Conservation (phyloP, 2,797 vertebrate species). For the Periparus ater region DNA sequence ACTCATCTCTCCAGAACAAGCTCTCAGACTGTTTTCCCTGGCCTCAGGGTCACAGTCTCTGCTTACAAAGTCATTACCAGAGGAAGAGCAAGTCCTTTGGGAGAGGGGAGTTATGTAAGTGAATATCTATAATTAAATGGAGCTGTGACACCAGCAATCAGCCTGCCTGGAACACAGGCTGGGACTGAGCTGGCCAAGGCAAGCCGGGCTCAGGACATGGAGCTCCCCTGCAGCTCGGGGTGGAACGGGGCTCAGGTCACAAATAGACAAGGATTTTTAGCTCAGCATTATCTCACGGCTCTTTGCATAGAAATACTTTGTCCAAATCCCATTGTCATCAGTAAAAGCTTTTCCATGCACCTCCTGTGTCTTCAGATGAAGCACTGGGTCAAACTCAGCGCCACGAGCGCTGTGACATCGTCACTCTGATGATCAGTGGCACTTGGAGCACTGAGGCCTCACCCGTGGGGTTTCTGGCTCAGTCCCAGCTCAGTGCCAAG, state of each 20-base stretch:
- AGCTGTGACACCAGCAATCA: not conserved
- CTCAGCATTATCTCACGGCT: not conserved
- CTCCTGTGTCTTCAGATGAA: not conserved
- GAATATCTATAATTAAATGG: not conserved
- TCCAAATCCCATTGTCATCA: not conserved
- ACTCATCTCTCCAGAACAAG: not conserved
- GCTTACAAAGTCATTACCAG: not conserved
- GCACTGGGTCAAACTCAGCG: not conserved
- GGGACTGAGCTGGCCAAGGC: not conserved
- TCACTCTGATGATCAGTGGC: not conserved
- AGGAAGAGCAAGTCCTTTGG: not conserved
- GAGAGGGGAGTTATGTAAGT: not conserved
- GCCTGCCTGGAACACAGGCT: not conserved
- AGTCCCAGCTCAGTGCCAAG: rapidly evolving
- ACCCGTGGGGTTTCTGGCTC: not conserved
- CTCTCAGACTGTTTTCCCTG: not conserved
- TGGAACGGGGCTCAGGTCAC: rapidly evolving
- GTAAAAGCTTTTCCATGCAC: not conserved
- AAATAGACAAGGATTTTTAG: not conserved
- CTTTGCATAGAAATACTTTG: not conserved
- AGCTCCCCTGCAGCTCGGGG: not conserved
- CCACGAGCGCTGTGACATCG: not conserved
- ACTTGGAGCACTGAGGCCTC: not conserved
- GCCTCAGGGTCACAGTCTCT: not conserved
- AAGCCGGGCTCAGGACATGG: not conserved